phyloP scores from a whole-genome alignment of 2,888 invertebrate genomes.

The Allophyes oxyacanthae region DNA sequence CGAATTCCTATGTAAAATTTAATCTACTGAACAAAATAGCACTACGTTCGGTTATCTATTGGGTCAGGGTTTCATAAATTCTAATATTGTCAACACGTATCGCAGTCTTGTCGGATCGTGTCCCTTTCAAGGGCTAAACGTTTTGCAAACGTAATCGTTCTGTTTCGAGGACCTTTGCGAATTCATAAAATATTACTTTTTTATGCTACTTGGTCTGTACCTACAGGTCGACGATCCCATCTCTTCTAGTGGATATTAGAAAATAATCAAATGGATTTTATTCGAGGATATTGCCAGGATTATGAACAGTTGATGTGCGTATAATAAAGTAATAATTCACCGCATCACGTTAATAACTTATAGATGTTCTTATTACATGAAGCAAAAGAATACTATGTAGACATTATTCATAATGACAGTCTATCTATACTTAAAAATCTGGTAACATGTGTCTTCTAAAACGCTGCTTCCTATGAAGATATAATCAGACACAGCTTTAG shows the following conservation, averaged over 20 bases:
- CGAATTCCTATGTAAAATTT: not conserved
- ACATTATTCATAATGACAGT: no score
- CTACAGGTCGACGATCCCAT: not conserved
- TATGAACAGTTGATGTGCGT: no score
- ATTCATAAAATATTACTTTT: conserved; percentile 1
- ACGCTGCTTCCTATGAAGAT: no score
- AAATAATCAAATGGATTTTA: not conserved
- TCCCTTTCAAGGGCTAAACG: conserved; percentile 7
- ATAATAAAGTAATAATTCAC: no score
- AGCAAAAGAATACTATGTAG: no score
- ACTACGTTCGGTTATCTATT: conserved; percentile 7
- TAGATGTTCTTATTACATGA: no score
- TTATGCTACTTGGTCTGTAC: not conserved
- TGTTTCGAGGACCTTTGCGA: conserved; percentile 1
- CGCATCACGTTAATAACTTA: no score
- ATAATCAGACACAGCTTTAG: no score
- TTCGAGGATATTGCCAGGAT: no score
- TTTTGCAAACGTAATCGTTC: conserved; percentile 18
- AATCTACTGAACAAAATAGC: not conserved
- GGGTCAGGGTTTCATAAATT: conserved; percentile 24
- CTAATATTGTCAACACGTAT: conserved; percentile 24
- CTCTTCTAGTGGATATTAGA: not conserved
- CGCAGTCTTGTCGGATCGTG: conserved; percentile 15
- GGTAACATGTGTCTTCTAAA: no score
- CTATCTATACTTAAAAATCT: no score